Conservation (phyloP, 2,888 invertebrate genomes). For the Cheilosia pagana region DNA sequence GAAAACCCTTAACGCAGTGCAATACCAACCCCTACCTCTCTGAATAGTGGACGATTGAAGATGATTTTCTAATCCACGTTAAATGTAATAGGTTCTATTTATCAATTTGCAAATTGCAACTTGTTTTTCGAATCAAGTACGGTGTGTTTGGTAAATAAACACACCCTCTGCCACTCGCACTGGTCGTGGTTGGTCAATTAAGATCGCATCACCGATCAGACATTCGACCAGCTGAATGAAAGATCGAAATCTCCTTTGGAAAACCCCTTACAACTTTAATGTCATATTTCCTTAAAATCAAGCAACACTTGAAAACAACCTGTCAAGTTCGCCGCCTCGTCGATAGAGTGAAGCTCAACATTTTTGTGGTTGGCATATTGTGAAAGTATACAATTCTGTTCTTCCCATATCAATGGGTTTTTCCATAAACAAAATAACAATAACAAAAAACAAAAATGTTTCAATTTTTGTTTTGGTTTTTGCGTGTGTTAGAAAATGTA, state of each 20-base stretch:
- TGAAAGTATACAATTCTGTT: neutral
- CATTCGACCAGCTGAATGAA: neutral
- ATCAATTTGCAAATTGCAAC: neutral
- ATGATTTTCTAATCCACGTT: no score
- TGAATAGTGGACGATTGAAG: no score
- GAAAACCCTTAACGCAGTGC: no score
- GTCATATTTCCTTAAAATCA: neutral
- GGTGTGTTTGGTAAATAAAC: neutral
- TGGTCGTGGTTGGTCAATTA: neutral
- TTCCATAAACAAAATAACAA: neutral
- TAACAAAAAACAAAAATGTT: neutral
- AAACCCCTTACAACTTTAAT: neutral
- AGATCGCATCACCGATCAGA: neutral
- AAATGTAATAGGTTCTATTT: no score
- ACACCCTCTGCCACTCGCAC: neutral
- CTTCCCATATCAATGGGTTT: slow-evolving; percentile 35
- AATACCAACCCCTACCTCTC: no score
- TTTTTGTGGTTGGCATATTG: neutral
- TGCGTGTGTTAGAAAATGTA: neutral
- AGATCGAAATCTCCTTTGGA: neutral
- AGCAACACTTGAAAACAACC: neutral
- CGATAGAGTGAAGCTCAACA: no score
- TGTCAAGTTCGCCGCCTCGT: no score
- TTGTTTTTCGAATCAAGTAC: neutral
- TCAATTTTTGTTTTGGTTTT: neutral